Evolutionary conservation across 2,888 invertebrate genomes (phyloP).

Genomic region (Tricholauxania praeusta): DNA sequence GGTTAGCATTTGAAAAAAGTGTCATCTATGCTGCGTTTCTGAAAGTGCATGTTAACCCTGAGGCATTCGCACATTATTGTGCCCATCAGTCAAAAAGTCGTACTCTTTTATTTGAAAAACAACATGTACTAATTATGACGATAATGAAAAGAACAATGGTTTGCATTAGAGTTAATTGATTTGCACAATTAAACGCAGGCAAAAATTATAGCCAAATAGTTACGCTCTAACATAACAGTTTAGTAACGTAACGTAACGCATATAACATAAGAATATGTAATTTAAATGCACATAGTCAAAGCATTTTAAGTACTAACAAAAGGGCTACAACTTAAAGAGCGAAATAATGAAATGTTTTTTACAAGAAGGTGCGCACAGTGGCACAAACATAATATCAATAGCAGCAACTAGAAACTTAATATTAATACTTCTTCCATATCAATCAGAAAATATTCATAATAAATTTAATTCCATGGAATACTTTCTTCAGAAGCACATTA

Average conservation of each 20-base stretch:
- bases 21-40: background rate
- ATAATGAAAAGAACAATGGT: slow-evolving; percentile 21
- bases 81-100: slow-evolving; percentile 24
- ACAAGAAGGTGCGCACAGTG: background rate
- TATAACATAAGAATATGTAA: background rate
- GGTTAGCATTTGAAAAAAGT: background rate
- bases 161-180: slow-evolving; percentile 31
- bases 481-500: too few species aligned
- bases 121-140: too few species aligned
- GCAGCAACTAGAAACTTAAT: too few species aligned
- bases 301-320: background rate
- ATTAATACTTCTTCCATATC: too few species aligned
- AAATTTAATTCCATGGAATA: too few species aligned
- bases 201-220: background rate
- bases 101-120: background rate
- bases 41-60: background rate
- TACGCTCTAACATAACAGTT: background rate
- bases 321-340: background rate
- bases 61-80: background rate
- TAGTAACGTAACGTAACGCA: slow-evolving; percentile 3
- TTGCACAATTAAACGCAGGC: slow-evolving; percentile 16
- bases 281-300: background rate
- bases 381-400: too few species aligned
- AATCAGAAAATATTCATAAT: too few species aligned
- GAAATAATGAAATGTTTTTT: background rate